These are phyloP conservation scores for Sturnira hondurensis DNA, from an alignment of 2,113 vertebrate species.

Conservation along the genomic window DNA sequence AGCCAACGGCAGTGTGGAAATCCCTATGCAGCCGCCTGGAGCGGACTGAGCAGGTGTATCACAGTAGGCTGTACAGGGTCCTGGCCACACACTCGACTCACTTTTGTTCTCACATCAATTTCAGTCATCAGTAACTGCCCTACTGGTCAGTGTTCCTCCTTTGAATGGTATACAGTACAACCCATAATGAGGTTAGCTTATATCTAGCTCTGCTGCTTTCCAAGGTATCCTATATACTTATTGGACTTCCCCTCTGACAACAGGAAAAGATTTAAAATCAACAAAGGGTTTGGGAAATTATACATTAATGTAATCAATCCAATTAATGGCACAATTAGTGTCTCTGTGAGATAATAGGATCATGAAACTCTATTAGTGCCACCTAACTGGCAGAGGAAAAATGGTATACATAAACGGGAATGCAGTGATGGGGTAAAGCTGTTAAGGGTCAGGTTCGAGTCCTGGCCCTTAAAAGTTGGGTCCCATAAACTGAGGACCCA, in stretches of 20 bases:
- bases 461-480: not conserved
- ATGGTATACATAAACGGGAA: not conserved
- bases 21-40: not conserved
- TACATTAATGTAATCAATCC: not conserved
- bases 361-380: not conserved
- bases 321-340: not conserved
- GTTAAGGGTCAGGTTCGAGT: not conserved
- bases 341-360: not conserved
- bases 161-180: not conserved
- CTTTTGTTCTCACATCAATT: not conserved
- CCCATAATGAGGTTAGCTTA: not conserved
- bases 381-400: conserved; percentile 35
- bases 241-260: not conserved
- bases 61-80: no score
- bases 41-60: not conserved
- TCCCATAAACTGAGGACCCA: not conserved
- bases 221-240: not conserved
- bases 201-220: not conserved
- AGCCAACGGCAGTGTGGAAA: not conserved
- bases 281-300: not conserved
- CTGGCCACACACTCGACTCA: not conserved
- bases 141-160: not conserved
- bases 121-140: not conserved
- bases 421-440: not conserved
- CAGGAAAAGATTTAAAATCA: not conserved